phyloP scores from a whole-genome alignment of 1,140 invertebrate species.

The Helicoverpa armigera region DNA sequence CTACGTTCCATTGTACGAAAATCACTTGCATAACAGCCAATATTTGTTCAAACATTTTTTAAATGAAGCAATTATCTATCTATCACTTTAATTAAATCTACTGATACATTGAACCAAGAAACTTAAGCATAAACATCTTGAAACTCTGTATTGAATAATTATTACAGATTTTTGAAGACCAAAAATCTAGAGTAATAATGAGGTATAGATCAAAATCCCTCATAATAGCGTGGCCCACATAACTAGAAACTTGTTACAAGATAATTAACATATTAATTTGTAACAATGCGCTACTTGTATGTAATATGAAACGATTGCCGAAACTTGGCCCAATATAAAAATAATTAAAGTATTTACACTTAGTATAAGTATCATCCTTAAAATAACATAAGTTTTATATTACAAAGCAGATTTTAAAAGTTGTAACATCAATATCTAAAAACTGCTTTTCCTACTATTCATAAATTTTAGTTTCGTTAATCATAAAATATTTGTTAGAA shows the following conservation, averaged over 20 bases:
- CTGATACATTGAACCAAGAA: not conserved
- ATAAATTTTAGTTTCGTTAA: too few species aligned
- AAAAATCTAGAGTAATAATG: too few species aligned
- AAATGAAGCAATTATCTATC: not conserved
- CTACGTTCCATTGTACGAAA: slow-evolving; percentile 36
- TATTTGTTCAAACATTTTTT: slow-evolving; percentile 24
- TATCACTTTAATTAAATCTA: slow-evolving; percentile 34
- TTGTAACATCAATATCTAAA: not conserved
- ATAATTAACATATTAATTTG: too few species aligned
- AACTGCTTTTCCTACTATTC: not conserved
- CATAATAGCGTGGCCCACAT: too few species aligned
- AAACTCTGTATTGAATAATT: too few species aligned
- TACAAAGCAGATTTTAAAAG: slow-evolving; percentile 4
- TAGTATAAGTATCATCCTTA: not conserved
- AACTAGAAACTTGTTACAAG: too few species aligned
- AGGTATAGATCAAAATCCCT: too few species aligned
- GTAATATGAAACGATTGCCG: not conserved
- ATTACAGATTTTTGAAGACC: too few species aligned
- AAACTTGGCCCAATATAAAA: slow-evolving; percentile 1
- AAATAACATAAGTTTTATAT: not conserved
- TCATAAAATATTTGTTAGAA: too few species aligned
- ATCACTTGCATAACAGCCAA: slow-evolving; percentile 41
- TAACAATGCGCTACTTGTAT: too few species aligned
- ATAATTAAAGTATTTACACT: not conserved
- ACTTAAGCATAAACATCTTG: not conserved